Percentiles rank a stretch among this genome's conserved stretches.
phyloP scores from a whole-genome alignment of 2,888 invertebrate species.

The Nomada ferruginata region DNA sequence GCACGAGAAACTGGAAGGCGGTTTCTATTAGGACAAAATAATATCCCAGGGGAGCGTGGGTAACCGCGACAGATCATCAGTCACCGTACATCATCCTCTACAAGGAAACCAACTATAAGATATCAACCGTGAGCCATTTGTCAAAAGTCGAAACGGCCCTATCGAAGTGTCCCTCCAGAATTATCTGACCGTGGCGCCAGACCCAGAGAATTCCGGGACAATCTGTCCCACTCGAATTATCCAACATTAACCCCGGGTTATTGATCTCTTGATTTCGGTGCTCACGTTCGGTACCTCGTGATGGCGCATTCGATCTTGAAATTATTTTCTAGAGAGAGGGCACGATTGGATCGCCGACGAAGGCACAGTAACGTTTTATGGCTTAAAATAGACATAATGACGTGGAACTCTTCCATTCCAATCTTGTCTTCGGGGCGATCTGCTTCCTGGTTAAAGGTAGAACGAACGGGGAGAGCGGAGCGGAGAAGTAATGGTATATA shows the following conservation, averaged over 20 bases:
- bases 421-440: background rate
- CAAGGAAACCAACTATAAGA: slow-evolving; percentile 72
- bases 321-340: slow-evolving; percentile 34
- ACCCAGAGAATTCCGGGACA: slow-evolving; percentile 65
- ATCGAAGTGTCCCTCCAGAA: slow-evolving; percentile 68
- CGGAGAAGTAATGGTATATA: background rate
- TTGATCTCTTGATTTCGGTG: slow-evolving; percentile 62
- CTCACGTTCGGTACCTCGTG: slow-evolving; percentile 41
- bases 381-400: slow-evolving; percentile 11
- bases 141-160: slow-evolving; percentile 75
- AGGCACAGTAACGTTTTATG: slow-evolving; percentile 13
- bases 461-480: background rate
- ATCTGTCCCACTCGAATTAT: slow-evolving; percentile 73
- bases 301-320: slow-evolving; percentile 33
- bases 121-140: slow-evolving; percentile 75
- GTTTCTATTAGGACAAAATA: slow-evolving; percentile 58
- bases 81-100: slow-evolving; percentile 73
- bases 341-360: slow-evolving; percentile 12
- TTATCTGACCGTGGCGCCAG: slow-evolving; percentile 64
- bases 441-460: background rate
- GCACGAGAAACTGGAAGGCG: slow-evolving; percentile 54
- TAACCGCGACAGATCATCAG: slow-evolving; percentile 73
- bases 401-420: slow-evolving; percentile 1
- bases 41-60: slow-evolving; percentile 67
- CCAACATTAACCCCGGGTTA: slow-evolving; percentile 69